phyloP scores from a whole-genome alignment of 2,797 vertebrate species.

The Lacerta agilis region DNA sequence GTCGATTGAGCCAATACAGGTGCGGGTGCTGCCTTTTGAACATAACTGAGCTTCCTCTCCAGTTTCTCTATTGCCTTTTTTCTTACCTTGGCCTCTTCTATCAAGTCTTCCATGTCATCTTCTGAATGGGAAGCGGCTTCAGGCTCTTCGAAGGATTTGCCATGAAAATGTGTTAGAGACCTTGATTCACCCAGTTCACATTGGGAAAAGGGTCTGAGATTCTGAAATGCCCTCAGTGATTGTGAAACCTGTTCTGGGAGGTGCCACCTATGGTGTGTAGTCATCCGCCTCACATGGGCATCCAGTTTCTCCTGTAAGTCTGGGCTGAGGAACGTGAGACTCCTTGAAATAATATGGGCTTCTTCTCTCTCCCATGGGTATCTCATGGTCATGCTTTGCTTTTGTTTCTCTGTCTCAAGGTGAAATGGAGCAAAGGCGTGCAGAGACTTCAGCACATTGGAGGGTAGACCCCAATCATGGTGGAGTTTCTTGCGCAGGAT shows the following conservation, averaged over 20 bases:
- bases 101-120: background rate
- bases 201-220: no score
- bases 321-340: background rate
- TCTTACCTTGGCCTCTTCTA: background rate
- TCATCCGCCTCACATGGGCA: background rate
- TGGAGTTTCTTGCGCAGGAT: constrained; percentile 58
- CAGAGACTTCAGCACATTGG: constrained; percentile 47
- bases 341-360: background rate
- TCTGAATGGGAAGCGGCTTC: background rate
- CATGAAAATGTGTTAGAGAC: background rate
- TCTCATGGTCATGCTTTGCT: rapidly evolving
- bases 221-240: background rate
- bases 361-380: background rate
- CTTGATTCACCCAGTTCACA: background rate
- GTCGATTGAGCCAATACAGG: background rate
- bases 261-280: background rate
- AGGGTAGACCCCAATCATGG: constrained; percentile 64
- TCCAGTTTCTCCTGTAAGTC: background rate
- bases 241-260: background rate
- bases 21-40: background rate
- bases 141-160: background rate
- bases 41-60: background rate
- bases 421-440: background rate
- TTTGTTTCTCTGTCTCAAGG: background rate
- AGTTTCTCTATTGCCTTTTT: background rate